Evolutionary conservation across 64 coral and sea anemone species (phyloP).

Genomic region (Pocillopora verrucosa): DNA sequence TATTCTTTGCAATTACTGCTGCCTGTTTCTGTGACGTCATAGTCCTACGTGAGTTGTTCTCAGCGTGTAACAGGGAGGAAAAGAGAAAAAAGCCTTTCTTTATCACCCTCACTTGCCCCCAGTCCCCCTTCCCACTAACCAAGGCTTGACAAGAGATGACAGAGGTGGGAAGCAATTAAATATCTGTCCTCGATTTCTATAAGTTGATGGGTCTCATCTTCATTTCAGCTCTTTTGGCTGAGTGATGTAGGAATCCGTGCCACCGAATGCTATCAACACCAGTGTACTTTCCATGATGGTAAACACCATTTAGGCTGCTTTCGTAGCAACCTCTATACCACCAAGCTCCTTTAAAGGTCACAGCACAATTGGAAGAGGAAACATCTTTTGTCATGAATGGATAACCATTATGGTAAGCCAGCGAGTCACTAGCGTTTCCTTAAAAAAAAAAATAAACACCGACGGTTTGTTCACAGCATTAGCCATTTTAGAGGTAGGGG

Average conservation of each 20-base stretch:
- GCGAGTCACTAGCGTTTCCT: background rate
- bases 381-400: constrained; percentile 25
- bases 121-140: too few relatives aligned
- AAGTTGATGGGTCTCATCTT: background rate
- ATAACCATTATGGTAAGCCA: constrained; percentile 7
- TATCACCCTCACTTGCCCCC: too few relatives aligned
- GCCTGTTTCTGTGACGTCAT: too few relatives aligned
- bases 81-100: too few relatives aligned
- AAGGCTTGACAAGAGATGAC: too few relatives aligned
- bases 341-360: background rate
- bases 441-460: background rate
- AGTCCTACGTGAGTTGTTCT: too few relatives aligned
- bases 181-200: too few relatives aligned
- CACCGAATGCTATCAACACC: background rate
- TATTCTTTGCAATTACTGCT: too few relatives aligned
- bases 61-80: too few relatives aligned
- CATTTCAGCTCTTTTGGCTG: constrained; percentile 9
- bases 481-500: too few relatives aligned
- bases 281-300: background rate
- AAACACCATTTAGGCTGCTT: constrained; percentile 5
- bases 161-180: too few relatives aligned
- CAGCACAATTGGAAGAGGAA: background rate
- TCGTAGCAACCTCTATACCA: background rate
- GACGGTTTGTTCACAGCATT: too few relatives aligned
- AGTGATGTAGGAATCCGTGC: background rate